A percentile compares a stretch with the other conserved stretches of the same genome.
Evolutionary conservation across 2,113 vertebrate genomes (phyloP).

Genomic region (Hystrix brachyura): DNA sequence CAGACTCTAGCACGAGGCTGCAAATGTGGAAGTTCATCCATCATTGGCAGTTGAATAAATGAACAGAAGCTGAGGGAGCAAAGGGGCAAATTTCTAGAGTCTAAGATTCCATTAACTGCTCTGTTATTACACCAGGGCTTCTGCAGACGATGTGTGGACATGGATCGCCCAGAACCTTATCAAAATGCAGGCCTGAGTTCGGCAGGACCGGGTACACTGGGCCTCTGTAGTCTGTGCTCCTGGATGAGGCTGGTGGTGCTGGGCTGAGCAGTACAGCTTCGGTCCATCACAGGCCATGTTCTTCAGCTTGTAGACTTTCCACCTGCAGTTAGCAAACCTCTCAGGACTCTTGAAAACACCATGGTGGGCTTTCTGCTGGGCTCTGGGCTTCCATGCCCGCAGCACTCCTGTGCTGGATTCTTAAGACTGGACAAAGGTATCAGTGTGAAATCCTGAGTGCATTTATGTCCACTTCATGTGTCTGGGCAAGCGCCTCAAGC

Average conservation of each 20-base stretch:
- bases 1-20: neutral
- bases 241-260: neutral
- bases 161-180: neutral
- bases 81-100: neutral
- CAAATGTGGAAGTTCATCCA: neutral
- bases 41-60: neutral
- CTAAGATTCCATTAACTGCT: neutral
- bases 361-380: neutral
- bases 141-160: neutral
- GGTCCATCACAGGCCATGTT: neutral
- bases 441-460: constrained; percentile 17
- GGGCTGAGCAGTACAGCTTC: neutral
- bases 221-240: neutral
- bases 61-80: neutral
- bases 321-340: neutral
- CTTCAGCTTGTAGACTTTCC: neutral
- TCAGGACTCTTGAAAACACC: neutral
- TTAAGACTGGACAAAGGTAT: neutral
- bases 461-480: neutral
- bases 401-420: neutral
- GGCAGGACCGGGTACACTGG: neutral
- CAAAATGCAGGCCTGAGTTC: neutral
- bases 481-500: constrained; percentile 14
- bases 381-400: neutral
- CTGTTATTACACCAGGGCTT: neutral